Base-by-base conservation (phyloP, 2,797 vertebrate genomes). In the Heliangelus exortis region DNA sequence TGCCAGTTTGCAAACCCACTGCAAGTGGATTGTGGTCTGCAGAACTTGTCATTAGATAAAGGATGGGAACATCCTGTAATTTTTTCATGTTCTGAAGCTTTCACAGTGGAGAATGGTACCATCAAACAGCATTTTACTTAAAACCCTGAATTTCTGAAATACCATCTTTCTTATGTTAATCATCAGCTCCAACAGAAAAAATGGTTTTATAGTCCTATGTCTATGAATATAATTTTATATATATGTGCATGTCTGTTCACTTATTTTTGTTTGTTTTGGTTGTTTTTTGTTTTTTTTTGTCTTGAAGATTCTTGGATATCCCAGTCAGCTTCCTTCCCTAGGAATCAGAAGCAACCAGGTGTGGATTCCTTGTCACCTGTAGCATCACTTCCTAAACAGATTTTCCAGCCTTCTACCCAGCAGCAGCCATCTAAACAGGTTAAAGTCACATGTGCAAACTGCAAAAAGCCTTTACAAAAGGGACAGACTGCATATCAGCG, bases 391-490 rank as follows among this genome's bases (percentile, higher is more conserved):
- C 98, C 99, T 92, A 99, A 99, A 89, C 98, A 99, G 91, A 98
- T 99, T 98, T 98, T 98, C 98, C 99, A 95, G 98, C 98, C 98
- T 97, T 98, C 98, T 77, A 96, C 98, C 92, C 98, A 99, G 67
- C 98, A 99, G 63, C 98, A 98, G 90, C 98, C 98, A 84, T 98
- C 99, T 66, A 98, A 99, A 96, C 98, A 99, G 58, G 99, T 99
- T 96, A 99, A 99, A 98, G 99, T 99, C 96, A 99, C 99, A 25
- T 99, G 99, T 91, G 99, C 99, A 76, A 99, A 99, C 98, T 99
- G 99, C 97, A 99, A 99, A 97, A 99, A 99, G 96, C 99, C 99
- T 96, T 98, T 99, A 85, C 99, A 99, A 96, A 99, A 99, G 97
- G 99, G 99, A 89, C 99, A 99, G 92, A 99, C 99, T 12, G 99